Evolutionary conservation across 2,797 vertebrate genomes (phyloP), one percentile per base, ranked within the genome.

Genomic region (Karalla daura): DNA sequence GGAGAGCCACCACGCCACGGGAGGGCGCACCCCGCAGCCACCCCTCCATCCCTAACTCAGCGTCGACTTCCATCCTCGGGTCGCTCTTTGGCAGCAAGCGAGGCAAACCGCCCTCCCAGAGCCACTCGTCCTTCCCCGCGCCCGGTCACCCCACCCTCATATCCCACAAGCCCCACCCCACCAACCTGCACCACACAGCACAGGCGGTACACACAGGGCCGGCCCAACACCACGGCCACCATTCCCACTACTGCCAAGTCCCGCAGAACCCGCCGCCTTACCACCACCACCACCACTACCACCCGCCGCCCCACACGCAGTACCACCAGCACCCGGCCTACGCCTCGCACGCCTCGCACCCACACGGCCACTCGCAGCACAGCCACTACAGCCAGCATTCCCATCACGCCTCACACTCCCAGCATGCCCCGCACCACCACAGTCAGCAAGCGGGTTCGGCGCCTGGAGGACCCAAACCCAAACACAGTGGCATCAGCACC

Each of bases 401-500:
- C 56, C 95, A 93, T 21, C 95, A 94, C 61, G 15, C 69, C 17
- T 83, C 77, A 0, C 95, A 95, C 81, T 88, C 93, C 84, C 95
- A 94, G 2, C 93, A 91, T 17, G 91, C 92, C 1, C 83, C 91
- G 0, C 90, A 89, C 80, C 92, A 91, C 81, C 92, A 93, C 82
- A 78, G 80, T 68, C 91, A 95, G 14, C 94, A 94, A 50, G 90
- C 92, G 50, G 88, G 92, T 47, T 56, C 90, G 52, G 88, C 81
- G 2, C 91, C 95, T 25, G 73, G 94, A 75, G 93, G 94, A 88
- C 88, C 94, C 86, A 98, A 98, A 93, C 90, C 94, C 85, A 98
- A 98, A 89, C 96, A 97, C 93, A 98, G 97, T 39, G 97, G 96
- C 86, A 98, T 99, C 94, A 98, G 97, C 95, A 99, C 96, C 75